Conservation (phyloP, 1,140 invertebrate genomes). For the Drosophila rhopaloa region DNA sequence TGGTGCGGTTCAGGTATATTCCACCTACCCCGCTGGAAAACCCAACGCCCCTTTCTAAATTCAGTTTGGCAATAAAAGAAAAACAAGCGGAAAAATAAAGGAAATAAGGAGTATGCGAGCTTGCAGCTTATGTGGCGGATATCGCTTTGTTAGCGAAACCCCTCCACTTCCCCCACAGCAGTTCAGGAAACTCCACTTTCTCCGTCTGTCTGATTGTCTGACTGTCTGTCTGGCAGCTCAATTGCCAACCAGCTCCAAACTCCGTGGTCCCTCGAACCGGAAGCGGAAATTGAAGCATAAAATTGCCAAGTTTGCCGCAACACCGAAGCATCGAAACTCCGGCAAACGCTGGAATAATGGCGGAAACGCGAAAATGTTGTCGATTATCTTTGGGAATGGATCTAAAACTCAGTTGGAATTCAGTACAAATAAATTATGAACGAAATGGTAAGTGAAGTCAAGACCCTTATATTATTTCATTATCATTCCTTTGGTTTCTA, state of each 20-base stretch:
- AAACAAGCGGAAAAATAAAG: slow-evolving; percentile 36
- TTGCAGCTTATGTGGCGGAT: slow-evolving; percentile 46
- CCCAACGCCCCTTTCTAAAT: background rate
- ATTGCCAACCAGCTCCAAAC: slow-evolving; percentile 62
- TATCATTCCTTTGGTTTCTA: background rate
- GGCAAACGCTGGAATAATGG: slow-evolving; percentile 13
- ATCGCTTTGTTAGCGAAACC: slow-evolving; percentile 38
- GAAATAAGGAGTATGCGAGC: slow-evolving; percentile 31
- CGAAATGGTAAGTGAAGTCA: background rate
- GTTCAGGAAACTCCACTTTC: slow-evolving; percentile 1
- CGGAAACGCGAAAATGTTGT: slow-evolving; percentile 50
- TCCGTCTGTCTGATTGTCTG: slow-evolving; percentile 10
- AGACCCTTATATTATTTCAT: background rate
- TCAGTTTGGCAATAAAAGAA: slow-evolving; percentile 38
- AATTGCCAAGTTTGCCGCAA: slow-evolving; percentile 74
- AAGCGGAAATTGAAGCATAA: slow-evolving; percentile 83
- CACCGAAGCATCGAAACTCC: slow-evolving; percentile 24
- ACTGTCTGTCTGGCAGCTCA: slow-evolving; percentile 49
- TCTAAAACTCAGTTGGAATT: slow-evolving; percentile 13
- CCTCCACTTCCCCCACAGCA: background rate
- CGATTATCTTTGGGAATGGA: slow-evolving; percentile 42
- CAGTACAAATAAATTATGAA: slow-evolving; percentile 29
- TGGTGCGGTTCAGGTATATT: slow-evolving; percentile 49
- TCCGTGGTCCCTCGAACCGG: slow-evolving; percentile 48
- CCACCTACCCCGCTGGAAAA: slow-evolving; percentile 1